Percentiles rank a stretch among this genome's conserved stretches.
phyloP scores from a whole-genome alignment of 2,113 vertebrate genomes.

The Gymnobelideus leadbeateri region DNA sequence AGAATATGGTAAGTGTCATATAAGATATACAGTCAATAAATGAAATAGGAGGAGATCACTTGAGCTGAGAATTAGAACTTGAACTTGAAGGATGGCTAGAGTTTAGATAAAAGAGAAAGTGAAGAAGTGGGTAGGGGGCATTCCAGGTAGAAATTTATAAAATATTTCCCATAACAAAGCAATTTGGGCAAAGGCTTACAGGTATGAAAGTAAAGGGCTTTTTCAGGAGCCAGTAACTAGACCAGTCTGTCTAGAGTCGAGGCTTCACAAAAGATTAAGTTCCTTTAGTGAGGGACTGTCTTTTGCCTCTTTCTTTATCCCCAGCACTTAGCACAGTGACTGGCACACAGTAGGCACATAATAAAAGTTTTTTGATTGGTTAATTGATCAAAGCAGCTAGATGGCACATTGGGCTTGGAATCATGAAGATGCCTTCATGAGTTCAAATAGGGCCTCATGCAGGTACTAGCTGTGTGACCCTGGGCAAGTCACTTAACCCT shows the following conservation, averaged over 20 bases:
- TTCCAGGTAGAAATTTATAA: not conserved
- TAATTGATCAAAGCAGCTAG: not conserved
- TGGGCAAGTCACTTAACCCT: not conserved
- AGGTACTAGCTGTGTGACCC: not conserved
- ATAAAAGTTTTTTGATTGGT: not conserved
- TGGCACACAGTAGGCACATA: not conserved
- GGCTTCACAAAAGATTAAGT: not conserved
- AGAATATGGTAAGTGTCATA: not conserved
- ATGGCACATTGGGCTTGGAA: not conserved
- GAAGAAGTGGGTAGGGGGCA: not conserved
- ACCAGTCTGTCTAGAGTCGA: not conserved
- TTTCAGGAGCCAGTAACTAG: not conserved
- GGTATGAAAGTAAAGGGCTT: not conserved
- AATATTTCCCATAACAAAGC: not conserved
- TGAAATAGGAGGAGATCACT: not conserved
- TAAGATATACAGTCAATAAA: not conserved
- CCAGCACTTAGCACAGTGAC: not conserved
- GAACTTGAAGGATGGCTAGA: not conserved
- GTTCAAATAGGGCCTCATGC: not conserved
- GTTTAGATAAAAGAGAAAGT: not conserved
- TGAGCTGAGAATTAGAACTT: not conserved
- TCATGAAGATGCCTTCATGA: not conserved
- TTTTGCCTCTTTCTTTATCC: not conserved
- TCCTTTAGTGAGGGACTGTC: not conserved
- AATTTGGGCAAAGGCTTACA: not conserved